These are phyloP conservation scores for Planococcus citri DNA, from an alignment of 1,140 invertebrate species.

Conservation along the genomic window DNA sequence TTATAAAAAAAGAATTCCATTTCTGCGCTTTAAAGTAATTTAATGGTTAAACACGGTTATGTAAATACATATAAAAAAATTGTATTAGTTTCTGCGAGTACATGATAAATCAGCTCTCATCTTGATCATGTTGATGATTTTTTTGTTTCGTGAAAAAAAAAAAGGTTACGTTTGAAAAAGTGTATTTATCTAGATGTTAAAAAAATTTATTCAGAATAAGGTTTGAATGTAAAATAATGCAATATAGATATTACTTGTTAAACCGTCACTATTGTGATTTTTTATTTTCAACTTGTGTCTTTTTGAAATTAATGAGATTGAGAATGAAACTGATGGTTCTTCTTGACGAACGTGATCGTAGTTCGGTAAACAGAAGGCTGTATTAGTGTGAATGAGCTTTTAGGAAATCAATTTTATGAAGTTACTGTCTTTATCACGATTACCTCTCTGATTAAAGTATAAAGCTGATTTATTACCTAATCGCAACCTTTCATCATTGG, in stretches of 20 bases:
- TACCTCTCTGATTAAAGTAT: no score
- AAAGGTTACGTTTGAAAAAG: background rate
- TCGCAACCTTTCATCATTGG: no score
- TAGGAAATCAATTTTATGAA: no score
- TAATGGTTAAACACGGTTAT: background rate
- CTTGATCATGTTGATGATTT: background rate
- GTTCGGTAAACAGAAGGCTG: no score
- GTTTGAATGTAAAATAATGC: background rate
- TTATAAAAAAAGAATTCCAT: constrained; percentile 5
- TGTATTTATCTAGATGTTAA: background rate
- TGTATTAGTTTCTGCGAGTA: background rate
- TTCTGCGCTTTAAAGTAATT: background rate
- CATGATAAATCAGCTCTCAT: background rate
- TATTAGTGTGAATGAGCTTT: no score
- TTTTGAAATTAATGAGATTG: no score
- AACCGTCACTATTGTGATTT: background rate
- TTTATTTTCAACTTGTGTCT: no score
- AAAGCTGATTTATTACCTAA: no score
- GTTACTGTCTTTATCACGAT: no score
- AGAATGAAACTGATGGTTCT: no score
- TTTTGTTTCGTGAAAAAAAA: background rate
- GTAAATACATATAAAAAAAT: constrained; percentile 1
- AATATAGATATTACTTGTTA: background rate
- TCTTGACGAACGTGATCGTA: no score
- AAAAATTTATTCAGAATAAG: background rate